Evolutionary conservation across 2,797 vertebrate species (phyloP).

Genomic region (Enteromius anoplus): DNA sequence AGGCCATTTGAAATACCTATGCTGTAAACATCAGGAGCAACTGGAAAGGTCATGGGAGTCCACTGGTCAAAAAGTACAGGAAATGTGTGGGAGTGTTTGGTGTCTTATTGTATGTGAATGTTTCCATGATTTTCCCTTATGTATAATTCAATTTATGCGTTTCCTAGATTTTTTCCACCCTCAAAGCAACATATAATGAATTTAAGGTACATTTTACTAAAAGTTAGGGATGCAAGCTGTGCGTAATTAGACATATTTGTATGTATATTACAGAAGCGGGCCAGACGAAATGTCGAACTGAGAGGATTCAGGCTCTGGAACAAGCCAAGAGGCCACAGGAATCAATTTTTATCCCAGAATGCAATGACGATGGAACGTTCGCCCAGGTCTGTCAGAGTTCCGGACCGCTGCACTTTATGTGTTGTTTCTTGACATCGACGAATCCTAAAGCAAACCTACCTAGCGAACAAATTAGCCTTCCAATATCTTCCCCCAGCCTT

Average conservation of each 20-base stretch:
- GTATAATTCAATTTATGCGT: not conserved
- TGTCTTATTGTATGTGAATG: not conserved
- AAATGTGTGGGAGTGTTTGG: not conserved
- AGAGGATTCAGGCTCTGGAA: slow-evolving; percentile 90
- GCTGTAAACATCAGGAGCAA: too few species aligned
- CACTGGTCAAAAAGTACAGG: not conserved
- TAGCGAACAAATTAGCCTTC: slow-evolving; percentile 22
- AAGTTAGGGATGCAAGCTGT: not conserved
- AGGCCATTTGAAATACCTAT: not conserved
- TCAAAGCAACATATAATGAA: not conserved
- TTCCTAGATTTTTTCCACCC: not conserved
- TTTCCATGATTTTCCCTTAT: not conserved
- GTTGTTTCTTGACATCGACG: slow-evolving; percentile 39
- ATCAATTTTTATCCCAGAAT: slow-evolving; percentile 95
- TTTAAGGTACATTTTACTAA: not conserved
- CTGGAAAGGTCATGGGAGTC: not conserved
- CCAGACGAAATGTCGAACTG: slow-evolving; percentile 92
- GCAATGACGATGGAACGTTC: slow-evolving; percentile 95
- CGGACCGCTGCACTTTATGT: slow-evolving; percentile 18
- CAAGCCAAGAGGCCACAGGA: slow-evolving; percentile 92
- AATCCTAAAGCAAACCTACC: slow-evolving; percentile 16
- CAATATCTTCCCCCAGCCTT: slow-evolving; percentile 5
- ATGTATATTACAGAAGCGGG: slow-evolving; percentile 79
- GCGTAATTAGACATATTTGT: slow-evolving; percentile 47
- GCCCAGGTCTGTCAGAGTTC: slow-evolving; percentile 80